Conservation (phyloP, 2,888 invertebrate species). For the Dynastes maya region DNA sequence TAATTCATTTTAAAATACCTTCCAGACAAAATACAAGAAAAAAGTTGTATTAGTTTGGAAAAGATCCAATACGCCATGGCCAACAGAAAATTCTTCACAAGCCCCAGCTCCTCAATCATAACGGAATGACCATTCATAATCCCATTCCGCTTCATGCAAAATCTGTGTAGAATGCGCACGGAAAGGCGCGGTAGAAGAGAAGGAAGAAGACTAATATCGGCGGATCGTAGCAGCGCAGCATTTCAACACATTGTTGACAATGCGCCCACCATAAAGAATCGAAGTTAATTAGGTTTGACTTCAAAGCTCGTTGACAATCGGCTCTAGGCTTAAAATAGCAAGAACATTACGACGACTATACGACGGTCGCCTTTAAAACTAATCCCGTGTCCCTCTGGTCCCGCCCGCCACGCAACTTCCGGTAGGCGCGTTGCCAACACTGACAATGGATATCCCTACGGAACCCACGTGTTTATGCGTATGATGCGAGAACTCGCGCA, state of each 20-base stretch:
- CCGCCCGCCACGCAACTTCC: constrained; percentile 63
- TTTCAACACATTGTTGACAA: constrained; percentile 62
- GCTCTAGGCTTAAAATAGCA: constrained; percentile 64
- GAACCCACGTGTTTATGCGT: constrained; percentile 53
- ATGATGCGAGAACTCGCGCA: constrained; percentile 37
- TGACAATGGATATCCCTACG: constrained; percentile 69
- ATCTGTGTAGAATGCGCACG: constrained; percentile 32
- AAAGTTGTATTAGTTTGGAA: constrained; percentile 16
- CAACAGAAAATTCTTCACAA: constrained; percentile 53
- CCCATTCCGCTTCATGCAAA: constrained; percentile 46
- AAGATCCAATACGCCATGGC: constrained; percentile 21
- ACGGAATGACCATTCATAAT: constrained; percentile 59
- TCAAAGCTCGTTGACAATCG: constrained; percentile 68
- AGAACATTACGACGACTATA: constrained; percentile 46
- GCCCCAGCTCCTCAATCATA: constrained; percentile 54
- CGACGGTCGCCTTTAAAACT: constrained; percentile 38
- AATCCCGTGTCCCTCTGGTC: constrained; percentile 35
- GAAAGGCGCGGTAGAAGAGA: neutral
- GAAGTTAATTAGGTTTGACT: constrained; percentile 67
- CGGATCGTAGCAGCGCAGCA: constrained; percentile 52
- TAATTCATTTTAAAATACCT: constrained; percentile 9
- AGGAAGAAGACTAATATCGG: constrained; percentile 35
- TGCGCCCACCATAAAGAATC: constrained; percentile 63
- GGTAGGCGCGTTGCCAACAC: constrained; percentile 69
- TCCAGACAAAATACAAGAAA: constrained; percentile 24